Conservation (phyloP, 2,113 vertebrate genomes). For the Poeciliopsis occidentalis region DNA sequence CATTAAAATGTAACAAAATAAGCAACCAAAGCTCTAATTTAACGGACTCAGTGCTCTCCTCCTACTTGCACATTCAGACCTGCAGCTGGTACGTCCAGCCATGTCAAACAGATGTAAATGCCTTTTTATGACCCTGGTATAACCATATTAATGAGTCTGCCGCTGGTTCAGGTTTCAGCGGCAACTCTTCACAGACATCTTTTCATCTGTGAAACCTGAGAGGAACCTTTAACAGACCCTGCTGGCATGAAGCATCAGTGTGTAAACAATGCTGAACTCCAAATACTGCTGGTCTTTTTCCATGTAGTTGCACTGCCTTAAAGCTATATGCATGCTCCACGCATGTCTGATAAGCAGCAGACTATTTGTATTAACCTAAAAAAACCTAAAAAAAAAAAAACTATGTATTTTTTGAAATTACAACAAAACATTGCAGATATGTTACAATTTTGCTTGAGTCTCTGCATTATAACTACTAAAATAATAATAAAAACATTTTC, state of each 20-base stretch:
- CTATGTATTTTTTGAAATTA: no score
- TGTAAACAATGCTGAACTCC: conserved; percentile 11
- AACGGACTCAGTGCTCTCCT: neutral
- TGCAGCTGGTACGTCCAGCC: conserved; percentile 29
- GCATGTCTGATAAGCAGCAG: neutral
- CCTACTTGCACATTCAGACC: conserved; percentile 15
- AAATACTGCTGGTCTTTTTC: neutral
- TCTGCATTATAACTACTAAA: no score
- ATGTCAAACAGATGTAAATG: conserved; percentile 64
- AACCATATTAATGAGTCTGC: conserved; percentile 25
- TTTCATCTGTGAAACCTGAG: conserved; percentile 73
- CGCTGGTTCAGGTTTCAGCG: conserved; percentile 41
- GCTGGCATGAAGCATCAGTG: conserved; percentile 2
- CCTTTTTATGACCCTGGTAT: conserved; percentile 61
- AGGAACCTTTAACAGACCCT: conserved; percentile 20
- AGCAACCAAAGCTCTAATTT: neutral
- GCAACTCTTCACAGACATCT: conserved; percentile 69
- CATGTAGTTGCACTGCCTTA: no score
- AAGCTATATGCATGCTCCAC: no score
- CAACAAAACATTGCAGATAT: no score
- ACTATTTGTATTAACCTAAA: neutral
- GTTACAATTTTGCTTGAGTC: no score
- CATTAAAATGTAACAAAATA: neutral
- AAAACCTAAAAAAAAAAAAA: no score
- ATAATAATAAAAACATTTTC: no score